phyloP scores from a whole-genome alignment of 2,888 invertebrate species.

The Rosalia funebris region DNA sequence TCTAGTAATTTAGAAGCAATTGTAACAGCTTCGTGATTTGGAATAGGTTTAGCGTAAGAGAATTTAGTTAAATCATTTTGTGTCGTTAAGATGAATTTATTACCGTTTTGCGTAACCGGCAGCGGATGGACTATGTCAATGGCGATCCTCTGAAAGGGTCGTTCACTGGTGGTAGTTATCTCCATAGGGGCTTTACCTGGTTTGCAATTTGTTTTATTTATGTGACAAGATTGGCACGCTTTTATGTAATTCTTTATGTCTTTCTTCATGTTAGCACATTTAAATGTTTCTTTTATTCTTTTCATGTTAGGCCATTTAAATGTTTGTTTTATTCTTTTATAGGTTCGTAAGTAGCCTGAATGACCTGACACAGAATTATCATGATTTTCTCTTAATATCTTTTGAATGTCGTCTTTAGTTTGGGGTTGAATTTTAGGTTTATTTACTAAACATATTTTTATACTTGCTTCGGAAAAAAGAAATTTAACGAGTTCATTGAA shows the following conservation, averaged over 20 bases:
- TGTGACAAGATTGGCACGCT: constrained; percentile 42
- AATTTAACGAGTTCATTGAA: neutral
- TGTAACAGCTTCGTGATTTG: constrained; percentile 51
- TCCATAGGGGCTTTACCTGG: constrained; percentile 50
- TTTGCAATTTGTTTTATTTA: constrained; percentile 42
- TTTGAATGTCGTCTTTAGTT: neutral
- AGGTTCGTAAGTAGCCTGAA: constrained; percentile 11
- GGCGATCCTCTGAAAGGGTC: constrained; percentile 50
- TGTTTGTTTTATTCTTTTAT: constrained; percentile 39
- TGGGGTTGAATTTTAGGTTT: neutral
- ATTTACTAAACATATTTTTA: neutral
- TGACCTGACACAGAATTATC: neutral
- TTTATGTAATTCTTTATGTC: constrained; percentile 39
- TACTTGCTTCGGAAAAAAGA: neutral
- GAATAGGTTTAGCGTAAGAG: constrained; percentile 40
- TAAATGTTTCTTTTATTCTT: constrained; percentile 39
- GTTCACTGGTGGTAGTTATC: constrained; percentile 49
- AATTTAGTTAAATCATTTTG: constrained; percentile 41
- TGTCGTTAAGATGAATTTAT: constrained; percentile 48
- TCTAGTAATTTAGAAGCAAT: constrained; percentile 49
- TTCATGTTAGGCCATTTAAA: constrained; percentile 40
- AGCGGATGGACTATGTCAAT: constrained; percentile 53
- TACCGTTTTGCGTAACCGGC: constrained; percentile 44
- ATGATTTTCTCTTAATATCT: neutral
- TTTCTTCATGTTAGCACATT: constrained; percentile 38